These are phyloP conservation scores for Philonicus albiceps DNA, from an alignment of 2,888 invertebrate genomes.

Conservation along the genomic window DNA sequence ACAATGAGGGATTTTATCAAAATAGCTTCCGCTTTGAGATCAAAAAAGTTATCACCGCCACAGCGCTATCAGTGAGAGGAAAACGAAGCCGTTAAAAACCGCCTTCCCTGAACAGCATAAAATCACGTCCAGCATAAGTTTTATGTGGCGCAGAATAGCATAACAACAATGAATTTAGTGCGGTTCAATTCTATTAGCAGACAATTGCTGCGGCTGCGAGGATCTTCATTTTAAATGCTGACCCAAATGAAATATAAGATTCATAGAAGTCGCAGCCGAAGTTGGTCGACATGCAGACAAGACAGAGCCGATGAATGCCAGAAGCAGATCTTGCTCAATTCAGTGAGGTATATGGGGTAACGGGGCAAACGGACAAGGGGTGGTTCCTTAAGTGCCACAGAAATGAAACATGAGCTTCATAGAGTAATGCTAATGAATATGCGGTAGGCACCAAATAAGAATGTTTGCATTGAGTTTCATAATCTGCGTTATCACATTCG, in stretches of 20 bases:
- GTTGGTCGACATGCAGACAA: background rate
- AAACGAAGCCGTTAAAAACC: background rate
- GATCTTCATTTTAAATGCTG: conserved; percentile 14
- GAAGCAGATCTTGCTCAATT: background rate
- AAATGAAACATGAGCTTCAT: background rate
- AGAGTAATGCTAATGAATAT: background rate
- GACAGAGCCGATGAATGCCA: background rate
- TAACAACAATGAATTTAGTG: conserved; percentile 14
- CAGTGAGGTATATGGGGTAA: background rate
- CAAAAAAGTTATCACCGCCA: conserved; percentile 36
- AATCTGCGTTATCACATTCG: background rate
- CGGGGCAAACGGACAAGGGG: background rate
- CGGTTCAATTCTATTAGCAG: background rate
- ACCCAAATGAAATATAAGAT: background rate
- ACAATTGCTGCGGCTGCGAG: background rate
- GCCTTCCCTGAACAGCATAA: background rate
- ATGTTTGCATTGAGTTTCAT: background rate
- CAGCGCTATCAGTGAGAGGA: background rate
- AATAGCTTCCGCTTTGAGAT: conserved; percentile 32
- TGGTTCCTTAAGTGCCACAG: background rate
- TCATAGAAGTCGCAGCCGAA: background rate
- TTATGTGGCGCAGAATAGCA: background rate
- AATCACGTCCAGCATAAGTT: background rate
- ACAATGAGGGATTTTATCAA: conserved; percentile 25
- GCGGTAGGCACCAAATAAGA: background rate